Evolutionary conservation across 1,140 invertebrate species (phyloP).

Genomic region (Aphidius ervi): DNA sequence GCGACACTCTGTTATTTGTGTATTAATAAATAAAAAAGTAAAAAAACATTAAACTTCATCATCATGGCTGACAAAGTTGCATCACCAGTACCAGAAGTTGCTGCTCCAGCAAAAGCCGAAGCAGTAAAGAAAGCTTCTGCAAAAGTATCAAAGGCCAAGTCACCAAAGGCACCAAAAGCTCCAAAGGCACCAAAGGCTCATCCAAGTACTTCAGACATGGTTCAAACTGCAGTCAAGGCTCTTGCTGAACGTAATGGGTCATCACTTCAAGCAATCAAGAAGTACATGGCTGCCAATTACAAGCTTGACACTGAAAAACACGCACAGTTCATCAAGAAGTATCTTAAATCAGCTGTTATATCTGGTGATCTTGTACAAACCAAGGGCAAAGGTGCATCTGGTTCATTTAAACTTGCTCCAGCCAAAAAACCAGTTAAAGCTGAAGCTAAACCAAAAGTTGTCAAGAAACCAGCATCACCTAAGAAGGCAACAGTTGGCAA

Average conservation of each 20-base stretch:
- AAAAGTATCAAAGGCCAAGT: slow-evolving; percentile 38
- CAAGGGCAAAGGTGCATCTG: slow-evolving; percentile 36
- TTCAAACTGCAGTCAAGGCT: slow-evolving; percentile 57
- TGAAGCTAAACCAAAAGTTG: neutral
- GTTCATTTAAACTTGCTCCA: slow-evolving; percentile 12
- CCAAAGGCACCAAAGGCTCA: slow-evolving; percentile 36
- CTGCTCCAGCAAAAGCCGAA: neutral
- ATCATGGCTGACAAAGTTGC: slow-evolving; percentile 8
- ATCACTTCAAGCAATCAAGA: slow-evolving; percentile 61
- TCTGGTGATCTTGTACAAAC: slow-evolving; percentile 57
- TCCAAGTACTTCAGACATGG: slow-evolving; percentile 54
- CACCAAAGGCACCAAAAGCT: slow-evolving; percentile 29
- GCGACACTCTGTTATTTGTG: too few relatives aligned
- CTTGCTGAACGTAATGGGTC: slow-evolving; percentile 61
- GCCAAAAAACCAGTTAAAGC: slow-evolving; percentile 3
- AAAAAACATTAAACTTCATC: neutral
- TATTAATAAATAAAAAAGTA: too few relatives aligned
- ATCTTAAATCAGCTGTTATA: slow-evolving; percentile 56
- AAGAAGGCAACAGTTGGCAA: slow-evolving; percentile 10
- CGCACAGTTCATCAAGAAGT: slow-evolving; percentile 59
- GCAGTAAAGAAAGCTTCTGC: slow-evolving; percentile 7
- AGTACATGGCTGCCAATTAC: slow-evolving; percentile 58
- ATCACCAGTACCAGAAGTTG: neutral
- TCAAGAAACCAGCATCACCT: neutral
- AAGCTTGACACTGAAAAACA: slow-evolving; percentile 58